Evolutionary conservation across 2,113 vertebrate genomes (phyloP).

Genomic region (Peromyscus leucopus): DNA sequence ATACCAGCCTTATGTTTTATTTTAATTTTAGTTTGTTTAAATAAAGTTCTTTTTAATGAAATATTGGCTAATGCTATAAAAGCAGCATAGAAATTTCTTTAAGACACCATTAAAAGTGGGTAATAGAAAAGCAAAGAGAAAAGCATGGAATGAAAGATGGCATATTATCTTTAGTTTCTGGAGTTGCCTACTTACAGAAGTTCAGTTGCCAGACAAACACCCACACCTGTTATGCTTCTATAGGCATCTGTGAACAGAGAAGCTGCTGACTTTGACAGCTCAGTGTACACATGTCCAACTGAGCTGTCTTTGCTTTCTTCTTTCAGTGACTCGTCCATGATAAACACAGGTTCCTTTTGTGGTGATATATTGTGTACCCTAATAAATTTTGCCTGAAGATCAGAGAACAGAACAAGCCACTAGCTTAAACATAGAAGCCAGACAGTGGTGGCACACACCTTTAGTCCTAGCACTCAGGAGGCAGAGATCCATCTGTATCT

Average conservation of each 20-base stretch:
- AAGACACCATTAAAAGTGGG: not conserved
- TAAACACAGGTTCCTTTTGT: not conserved
- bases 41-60: not conserved
- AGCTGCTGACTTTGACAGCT: not conserved
- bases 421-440: no score
- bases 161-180: not conserved
- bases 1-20: not conserved
- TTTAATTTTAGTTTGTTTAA: constrained; percentile 9
- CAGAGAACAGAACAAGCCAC: no score
- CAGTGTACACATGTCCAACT: not conserved
- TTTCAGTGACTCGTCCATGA: not conserved
- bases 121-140: not conserved
- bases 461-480: no score
- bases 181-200: not conserved
- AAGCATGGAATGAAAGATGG: not conserved
- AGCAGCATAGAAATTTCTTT: not conserved
- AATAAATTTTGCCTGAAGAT: no score
- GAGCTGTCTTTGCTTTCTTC: not conserved
- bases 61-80: not conserved
- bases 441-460: no score
- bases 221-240: no score
- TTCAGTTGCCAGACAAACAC: not conserved
- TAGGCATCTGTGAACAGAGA: not conserved
- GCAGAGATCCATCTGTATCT: no score
- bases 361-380: not conserved